These are phyloP conservation scores for Darwinula stevensoni DNA, from an alignment of 2,888 invertebrate species.

Conservation along the genomic window DNA sequence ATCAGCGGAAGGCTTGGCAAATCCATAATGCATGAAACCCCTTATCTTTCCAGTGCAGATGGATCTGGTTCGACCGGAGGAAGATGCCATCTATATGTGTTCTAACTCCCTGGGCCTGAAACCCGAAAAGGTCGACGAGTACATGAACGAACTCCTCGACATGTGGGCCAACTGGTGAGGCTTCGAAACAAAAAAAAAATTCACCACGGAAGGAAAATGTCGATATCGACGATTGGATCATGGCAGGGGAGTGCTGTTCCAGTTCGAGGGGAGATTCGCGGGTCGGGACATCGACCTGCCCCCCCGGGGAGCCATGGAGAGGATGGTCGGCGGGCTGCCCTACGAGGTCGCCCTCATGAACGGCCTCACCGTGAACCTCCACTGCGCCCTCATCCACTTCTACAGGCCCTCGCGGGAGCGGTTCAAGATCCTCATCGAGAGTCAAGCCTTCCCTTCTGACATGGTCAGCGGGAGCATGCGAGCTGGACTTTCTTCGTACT, in stretches of 20 bases:
- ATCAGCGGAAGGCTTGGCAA: too few species aligned
- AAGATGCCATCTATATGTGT: slow-evolving; percentile 23
- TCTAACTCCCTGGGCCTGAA: slow-evolving; percentile 26
- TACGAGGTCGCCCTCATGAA: slow-evolving; percentile 24
- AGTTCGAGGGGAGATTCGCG: slow-evolving; percentile 12
- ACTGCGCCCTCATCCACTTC: slow-evolving; percentile 23
- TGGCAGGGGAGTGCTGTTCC: slow-evolving; percentile 12
- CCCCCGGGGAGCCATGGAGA: not conserved
- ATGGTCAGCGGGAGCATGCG: slow-evolving; percentile 14
- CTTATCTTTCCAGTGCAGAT: too few species aligned
- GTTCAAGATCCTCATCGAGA: slow-evolving; percentile 23
- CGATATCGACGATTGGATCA: not conserved
- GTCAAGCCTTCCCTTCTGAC: slow-evolving; percentile 25
- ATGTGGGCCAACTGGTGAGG: slow-evolving; percentile 22
- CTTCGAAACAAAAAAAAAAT: not conserved
- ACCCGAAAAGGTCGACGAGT: slow-evolving; percentile 17
- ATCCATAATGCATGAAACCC: too few species aligned
- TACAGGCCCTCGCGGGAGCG: slow-evolving; percentile 21
- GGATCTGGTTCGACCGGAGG: too few species aligned
- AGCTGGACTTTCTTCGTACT: slow-evolving; percentile 1
- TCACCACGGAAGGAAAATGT: not conserved
- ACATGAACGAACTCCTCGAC: slow-evolving; percentile 17
- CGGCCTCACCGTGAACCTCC: slow-evolving; percentile 24
- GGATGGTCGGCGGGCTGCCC: slow-evolving; percentile 12
- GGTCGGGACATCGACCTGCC: slow-evolving; percentile 6